These are phyloP conservation scores for Nibea albiflora DNA, from an alignment of 2,113 vertebrate genomes.

Conservation along the genomic window DNA sequence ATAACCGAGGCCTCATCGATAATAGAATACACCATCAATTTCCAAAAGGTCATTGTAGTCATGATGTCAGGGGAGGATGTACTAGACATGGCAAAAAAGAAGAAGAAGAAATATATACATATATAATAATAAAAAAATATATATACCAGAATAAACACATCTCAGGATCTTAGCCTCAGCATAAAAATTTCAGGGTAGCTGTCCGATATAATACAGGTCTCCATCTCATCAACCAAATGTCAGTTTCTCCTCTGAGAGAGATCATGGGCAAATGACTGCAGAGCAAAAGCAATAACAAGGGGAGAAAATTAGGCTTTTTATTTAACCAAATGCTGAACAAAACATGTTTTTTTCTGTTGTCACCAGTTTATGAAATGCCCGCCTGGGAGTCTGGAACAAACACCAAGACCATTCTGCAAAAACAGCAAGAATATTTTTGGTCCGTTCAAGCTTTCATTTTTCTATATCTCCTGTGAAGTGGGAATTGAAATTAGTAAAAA, in stretches of 20 bases:
- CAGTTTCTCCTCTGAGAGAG: neutral
- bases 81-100: neutral
- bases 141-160: neutral
- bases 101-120: no score
- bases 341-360: neutral
- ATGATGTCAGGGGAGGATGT: neutral
- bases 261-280: constrained; percentile 15
- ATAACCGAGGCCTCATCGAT: no score
- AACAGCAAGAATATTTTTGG: constrained; percentile 17
- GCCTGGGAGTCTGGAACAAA: constrained; percentile 8
- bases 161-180: neutral
- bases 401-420: constrained; percentile 2
- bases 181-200: neutral
- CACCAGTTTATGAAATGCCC: constrained; percentile 11
- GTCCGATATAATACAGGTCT: neutral
- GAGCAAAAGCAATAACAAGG: constrained; percentile 3
- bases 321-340: neutral
- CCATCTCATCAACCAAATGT: constrained; percentile 28
- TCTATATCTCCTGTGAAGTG: constrained; percentile 4
- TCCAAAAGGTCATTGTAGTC: neutral
- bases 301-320: neutral
- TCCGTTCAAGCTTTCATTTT: constrained; percentile 21
- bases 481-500: constrained; percentile 20
- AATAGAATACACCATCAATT: no score
- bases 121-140: neutral